Percentiles rank a stretch among this genome's conserved stretches.
phyloP scores from a whole-genome alignment of 2,797 vertebrate genomes.

The Nasua narica region DNA sequence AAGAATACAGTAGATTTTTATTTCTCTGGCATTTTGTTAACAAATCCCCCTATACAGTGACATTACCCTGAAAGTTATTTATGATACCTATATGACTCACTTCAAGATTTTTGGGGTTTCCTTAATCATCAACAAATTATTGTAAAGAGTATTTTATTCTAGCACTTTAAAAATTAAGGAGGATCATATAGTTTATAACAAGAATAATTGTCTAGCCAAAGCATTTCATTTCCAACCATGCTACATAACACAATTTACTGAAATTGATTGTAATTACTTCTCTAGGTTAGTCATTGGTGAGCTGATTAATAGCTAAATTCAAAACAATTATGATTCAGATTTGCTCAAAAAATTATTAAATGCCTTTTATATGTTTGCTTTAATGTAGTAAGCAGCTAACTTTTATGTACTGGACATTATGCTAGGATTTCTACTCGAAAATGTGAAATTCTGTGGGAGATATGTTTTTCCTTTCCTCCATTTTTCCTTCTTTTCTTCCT shows the following conservation, averaged over 20 bases:
- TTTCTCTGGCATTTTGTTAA: background rate
- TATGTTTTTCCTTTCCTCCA: background rate
- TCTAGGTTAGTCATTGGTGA: background rate
- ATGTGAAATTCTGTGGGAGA: background rate
- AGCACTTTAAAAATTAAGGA: background rate
- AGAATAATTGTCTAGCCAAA: background rate
- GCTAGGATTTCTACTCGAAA: background rate
- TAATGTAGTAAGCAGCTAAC: background rate
- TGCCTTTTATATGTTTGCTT: background rate
- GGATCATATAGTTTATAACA: background rate
- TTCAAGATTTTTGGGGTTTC: constrained; percentile 10
- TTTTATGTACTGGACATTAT: background rate
- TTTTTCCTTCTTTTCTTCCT: background rate
- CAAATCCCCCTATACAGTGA: background rate
- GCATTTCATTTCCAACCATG: constrained; percentile 21
- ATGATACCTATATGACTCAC: background rate
- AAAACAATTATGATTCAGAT: background rate
- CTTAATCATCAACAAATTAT: background rate
- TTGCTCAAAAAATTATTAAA: background rate
- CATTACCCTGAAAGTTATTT: background rate
- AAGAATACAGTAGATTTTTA: background rate
- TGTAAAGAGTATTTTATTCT: background rate
- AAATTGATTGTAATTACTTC: constrained; percentile 1
- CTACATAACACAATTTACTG: background rate
- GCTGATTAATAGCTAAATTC: constrained; percentile 3